Base-by-base conservation (phyloP, 2,113 vertebrate genomes). In the Zosterops pallidus region DNA sequence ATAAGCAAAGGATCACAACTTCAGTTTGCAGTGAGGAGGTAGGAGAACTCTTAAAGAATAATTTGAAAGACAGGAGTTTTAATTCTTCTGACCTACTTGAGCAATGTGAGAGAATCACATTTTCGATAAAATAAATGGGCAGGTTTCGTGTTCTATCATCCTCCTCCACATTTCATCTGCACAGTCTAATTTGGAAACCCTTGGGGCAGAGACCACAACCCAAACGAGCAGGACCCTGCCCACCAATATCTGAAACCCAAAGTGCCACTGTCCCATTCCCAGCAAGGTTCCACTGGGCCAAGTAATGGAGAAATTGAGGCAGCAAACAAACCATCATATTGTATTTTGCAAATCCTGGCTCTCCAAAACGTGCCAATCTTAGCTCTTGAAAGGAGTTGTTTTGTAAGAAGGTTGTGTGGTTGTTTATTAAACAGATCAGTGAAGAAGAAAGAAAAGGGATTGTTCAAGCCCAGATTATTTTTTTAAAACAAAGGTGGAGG, bases 81-180 rank as follows among this genome's bases (percentile, higher is more conserved):
- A 39, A 9, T 62, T 80, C 41, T 39, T 63, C 41, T 65, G 49
- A 57, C 12, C 31, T 77, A 7, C 42, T 63, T 33, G 11, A 60
- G 11, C 11, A 74, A 57, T 8, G 10, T 4, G 31, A 56, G 16
- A 75, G 31, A 52, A 68, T 79, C 1, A 47, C 0, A 0, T 25
- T 25, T 9, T 33, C 12, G 28, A 59, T 55, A 80, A 57, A 49
- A 76, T 14, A 46, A 57, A 33, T 0, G 0, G 28, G 9, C 7
- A 64, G 31, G 1, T 29, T 28, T 9, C 0, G 0, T 6, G 5
- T 47, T 59, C n/a, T 57, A 55, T 47, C 44, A 11, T 50, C 12
- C 25, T 63, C 20, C 11, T 67, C 12, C 9, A 18, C 0, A 0
- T 57, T 50, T 76, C 42, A 24, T 22, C 29, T 19, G 28, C 4